Percentiles rank a stretch among this genome's conserved stretches.
Conservation (phyloP, 2,888 invertebrate species). For the Pristionchus maxplancki region DNA sequence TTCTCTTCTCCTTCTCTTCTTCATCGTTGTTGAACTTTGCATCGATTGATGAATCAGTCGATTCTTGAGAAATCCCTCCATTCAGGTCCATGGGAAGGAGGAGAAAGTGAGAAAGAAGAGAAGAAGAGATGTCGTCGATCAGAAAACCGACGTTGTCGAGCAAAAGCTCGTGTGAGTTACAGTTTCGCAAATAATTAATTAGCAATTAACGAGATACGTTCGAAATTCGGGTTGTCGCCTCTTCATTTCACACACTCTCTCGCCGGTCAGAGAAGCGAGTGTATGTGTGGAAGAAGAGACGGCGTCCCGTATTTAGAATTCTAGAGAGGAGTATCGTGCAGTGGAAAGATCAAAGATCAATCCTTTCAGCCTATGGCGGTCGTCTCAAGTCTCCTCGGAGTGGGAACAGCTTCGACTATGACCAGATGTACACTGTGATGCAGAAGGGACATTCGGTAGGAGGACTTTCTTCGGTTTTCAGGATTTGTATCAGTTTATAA, state of each 20-base stretch:
- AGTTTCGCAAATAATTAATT: not conserved
- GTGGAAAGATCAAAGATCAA: not conserved
- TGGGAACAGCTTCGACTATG: not conserved
- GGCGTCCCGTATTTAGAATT: too few relatives aligned
- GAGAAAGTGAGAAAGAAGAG: not conserved
- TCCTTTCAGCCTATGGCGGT: constrained; percentile 10
- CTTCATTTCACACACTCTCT: too few relatives aligned
- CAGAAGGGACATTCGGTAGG: constrained; percentile 48
- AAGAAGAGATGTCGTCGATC: constrained; percentile 24
- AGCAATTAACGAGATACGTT: not conserved
- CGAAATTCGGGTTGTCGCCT: too few relatives aligned
- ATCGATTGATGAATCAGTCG: constrained; percentile 34
- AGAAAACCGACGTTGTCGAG: constrained; percentile 17
- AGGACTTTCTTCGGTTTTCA: not conserved
- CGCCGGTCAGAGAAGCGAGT: too few relatives aligned
- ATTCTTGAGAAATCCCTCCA: not conserved
- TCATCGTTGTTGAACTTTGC: constrained; percentile 22
- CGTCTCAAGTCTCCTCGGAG: not conserved
- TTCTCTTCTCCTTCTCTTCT: not conserved
- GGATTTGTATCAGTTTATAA: not conserved
- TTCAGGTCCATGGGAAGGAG: constrained; percentile 24
- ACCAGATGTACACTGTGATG: constrained; percentile 43
- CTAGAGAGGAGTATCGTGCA: too few relatives aligned
- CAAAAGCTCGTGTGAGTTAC: not conserved
- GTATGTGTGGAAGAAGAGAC: too few relatives aligned